Base-by-base conservation (phyloP, 2,888 invertebrate species). In the Reticulitermes lucifugus region DNA sequence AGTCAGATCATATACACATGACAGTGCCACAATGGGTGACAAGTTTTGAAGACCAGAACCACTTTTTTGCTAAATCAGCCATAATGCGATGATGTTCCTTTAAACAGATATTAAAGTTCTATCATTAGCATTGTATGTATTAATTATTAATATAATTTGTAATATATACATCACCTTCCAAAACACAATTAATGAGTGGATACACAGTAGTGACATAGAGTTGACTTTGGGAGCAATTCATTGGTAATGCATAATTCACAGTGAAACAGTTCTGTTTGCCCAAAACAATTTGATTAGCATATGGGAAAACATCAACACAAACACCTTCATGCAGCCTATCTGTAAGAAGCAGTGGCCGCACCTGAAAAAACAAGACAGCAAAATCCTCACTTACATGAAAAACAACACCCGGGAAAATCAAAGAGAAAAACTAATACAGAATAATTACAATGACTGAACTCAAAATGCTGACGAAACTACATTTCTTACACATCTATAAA, bases 141-240 rank as follows among this genome's bases (percentile, higher is more conserved):
- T 18, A 55, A 46, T 46, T 12, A 46, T 46, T 12, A 46, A 46
- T 9, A 65, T 22, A 25, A 12, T 46, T 14, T 46, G 18, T 29
- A 10, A 41, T 12, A 59, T 12, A 25, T 70, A 22, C 60, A 46
- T 35, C 80, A 86, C 96, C 96, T 90, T 95, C 95, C 81, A 95
- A 90, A 87, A 95, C 93, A 88, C 94, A 93, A 88, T 93, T 93
- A 41, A 95, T 93, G 89, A 95, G 92, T 4, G 95, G 95, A 88
- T 93, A 92, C 88, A 95, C 93, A 80, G 94, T 93, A 59, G 94
- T 94, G 87, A 93, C 92, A 88, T 94, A 95, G 3, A 95, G 90
- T 88, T 94, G 92, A 84, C 92, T 93, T 89, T 95, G 95, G 7
- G 93, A 92, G 88, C 94, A 94, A 88, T 94, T 93, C 25, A 92